phyloP scores from a whole-genome alignment of 2,113 vertebrate species.

The Vidua macroura region DNA sequence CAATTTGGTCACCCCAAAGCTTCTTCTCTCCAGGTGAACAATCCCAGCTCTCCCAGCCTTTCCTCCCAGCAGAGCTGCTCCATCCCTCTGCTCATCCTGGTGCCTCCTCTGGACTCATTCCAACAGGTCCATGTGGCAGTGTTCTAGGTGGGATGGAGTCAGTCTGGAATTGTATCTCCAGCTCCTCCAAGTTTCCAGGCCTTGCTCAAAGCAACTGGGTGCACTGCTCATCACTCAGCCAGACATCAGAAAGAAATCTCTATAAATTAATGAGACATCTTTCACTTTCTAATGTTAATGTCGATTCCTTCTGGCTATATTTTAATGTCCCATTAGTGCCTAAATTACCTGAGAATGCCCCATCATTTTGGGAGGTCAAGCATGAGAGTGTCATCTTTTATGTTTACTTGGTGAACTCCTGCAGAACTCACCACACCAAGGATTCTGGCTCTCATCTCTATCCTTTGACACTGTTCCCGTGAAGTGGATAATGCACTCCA shows the following conservation, averaged over 20 bases:
- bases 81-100: background rate
- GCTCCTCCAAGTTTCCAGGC: background rate
- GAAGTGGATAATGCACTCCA: background rate
- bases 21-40: background rate
- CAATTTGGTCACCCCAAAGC: rapidly evolving
- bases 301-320: background rate
- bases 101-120: background rate
- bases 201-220: background rate
- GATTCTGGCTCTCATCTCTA: background rate
- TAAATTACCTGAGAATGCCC: background rate
- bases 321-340: background rate
- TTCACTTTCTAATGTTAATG: background rate
- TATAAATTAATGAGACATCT: constrained; percentile 20
- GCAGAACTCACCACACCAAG: background rate
- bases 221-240: background rate
- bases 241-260: background rate
- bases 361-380: background rate
- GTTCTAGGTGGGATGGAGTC: too few relatives aligned
- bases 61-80: background rate
- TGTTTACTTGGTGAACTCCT: constrained; percentile 11
- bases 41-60: background rate
- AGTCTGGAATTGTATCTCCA: background rate
- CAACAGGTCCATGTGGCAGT: background rate
- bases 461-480: background rate
- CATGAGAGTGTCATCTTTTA: background rate